Evolutionary conservation across 2,797 vertebrate genomes (phyloP).

Genomic region (Bryconaethiops microstoma): DNA sequence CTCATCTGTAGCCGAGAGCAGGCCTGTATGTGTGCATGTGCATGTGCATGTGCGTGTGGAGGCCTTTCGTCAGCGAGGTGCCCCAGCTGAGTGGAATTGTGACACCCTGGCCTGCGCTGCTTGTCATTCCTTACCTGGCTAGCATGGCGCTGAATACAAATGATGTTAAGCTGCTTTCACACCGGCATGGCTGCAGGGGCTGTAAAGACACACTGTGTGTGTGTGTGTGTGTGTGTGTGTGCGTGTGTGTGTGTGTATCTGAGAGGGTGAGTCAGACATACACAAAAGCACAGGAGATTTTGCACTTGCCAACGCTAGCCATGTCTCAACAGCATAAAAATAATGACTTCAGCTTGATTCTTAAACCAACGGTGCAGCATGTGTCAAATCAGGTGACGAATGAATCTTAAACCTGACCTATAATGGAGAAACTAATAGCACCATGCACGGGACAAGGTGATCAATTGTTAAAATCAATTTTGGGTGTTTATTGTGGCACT

Average conservation of each 20-base stretch:
- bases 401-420: background rate
- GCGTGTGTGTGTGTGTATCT: background rate
- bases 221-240: slow-evolving; percentile 2
- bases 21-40: slow-evolving; percentile 1
- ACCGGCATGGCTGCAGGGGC: slow-evolving; percentile 16
- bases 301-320: slow-evolving; percentile 21
- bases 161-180: slow-evolving; percentile 43
- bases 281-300: slow-evolving; percentile 31
- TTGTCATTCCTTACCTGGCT: slow-evolving; percentile 63
- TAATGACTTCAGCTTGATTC: slow-evolving; percentile 24
- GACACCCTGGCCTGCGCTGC: slow-evolving; percentile 63
- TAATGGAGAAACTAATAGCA: slow-evolving; percentile 14
- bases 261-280: slow-evolving; percentile 14
- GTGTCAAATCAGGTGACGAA: slow-evolving; percentile 15
- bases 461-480: slow-evolving; percentile 6
- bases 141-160: slow-evolving; percentile 60
- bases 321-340: slow-evolving; percentile 36
- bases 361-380: background rate
- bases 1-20: slow-evolving; percentile 37
- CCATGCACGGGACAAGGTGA: background rate
- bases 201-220: slow-evolving; percentile 3
- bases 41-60: slow-evolving; percentile 17
- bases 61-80: slow-evolving; percentile 58
- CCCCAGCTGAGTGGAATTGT: slow-evolving; percentile 55
- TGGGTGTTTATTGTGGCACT: background rate